Base-by-base conservation (phyloP, 2,888 invertebrate species). In the Amphipyra berbera region DNA sequence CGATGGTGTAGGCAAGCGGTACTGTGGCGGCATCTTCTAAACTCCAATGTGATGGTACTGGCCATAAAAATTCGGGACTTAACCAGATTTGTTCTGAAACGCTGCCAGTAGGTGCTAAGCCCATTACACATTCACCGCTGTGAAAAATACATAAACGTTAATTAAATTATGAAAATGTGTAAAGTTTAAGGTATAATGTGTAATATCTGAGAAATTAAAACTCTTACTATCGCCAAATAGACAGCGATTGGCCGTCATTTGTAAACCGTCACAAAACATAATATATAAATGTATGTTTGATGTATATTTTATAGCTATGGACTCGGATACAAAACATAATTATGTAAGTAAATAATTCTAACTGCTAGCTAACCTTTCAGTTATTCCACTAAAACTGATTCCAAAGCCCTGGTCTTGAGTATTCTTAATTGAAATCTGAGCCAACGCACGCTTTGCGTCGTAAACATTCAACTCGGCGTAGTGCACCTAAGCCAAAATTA, bases 21-120 rank as follows among this genome's bases (percentile, higher is more conserved):
- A 97, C 96, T 0, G 97, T 97, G 6, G 97, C 97, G 0, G 97
- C 97, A 62, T 97, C 97, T 81, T 96, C 96, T 21, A 97, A 82
- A 2, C 94, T 95, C 97, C 97, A 97, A 15, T 93, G 82, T 0
- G 95, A 91, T 0, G 97, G 97, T 8, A 97, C 94, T 2, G 96
- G 94, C 97, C 97, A 97, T 14, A 88, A 67, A 52, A 95, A 84
- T 30, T 91, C 81, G 0, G 87, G 85, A 67, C 95, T 91, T 0
- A 94, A 95, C 35, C 89, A 87, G 14, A 21, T 21, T 21, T 21
- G 21, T 21, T 21, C 21, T 2, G 21, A 21, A 21, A 96, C 84
- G 9, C 96, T 95, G 37, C 95, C 89, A 1, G 67, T 62, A 0
- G 83, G 79, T 0, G 95, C 90, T 58, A 96, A 79, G 10, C 97